Evolutionary conservation across 1,140 invertebrate species (phyloP).

Genomic region (roundworm (Caenorhabditis elegans)): WBcel235 BX284604.4:5829501-5830000

Average conservation of each 20-base stretch:
- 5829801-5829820: conserved; percentile 27
- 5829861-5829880: conserved; percentile 58
- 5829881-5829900: conserved; percentile 66
- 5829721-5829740: conserved; percentile 45
- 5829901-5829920: conserved; percentile 60
- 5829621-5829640: too few relatives aligned
- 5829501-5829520: too few relatives aligned
- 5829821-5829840: conserved; percentile 22
- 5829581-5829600: too few relatives aligned
- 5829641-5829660: too few relatives aligned
- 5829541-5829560: too few relatives aligned
- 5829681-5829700: too few relatives aligned
- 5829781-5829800: conserved; percentile 19
- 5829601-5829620: too few relatives aligned
- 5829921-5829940: conserved; percentile 53
- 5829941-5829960: conserved; percentile 8
- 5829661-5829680: too few relatives aligned
- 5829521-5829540: too few relatives aligned
- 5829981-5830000: background rate
- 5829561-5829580: too few relatives aligned
- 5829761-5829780: conserved; percentile 38
- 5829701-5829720: conserved; percentile 44
- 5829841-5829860: conserved; percentile 47
- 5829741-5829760: conserved; percentile 51
- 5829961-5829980: background rate